Evolutionary conservation across 2,888 invertebrate genomes (phyloP).

Genomic region (Calameuta filiformis): DNA sequence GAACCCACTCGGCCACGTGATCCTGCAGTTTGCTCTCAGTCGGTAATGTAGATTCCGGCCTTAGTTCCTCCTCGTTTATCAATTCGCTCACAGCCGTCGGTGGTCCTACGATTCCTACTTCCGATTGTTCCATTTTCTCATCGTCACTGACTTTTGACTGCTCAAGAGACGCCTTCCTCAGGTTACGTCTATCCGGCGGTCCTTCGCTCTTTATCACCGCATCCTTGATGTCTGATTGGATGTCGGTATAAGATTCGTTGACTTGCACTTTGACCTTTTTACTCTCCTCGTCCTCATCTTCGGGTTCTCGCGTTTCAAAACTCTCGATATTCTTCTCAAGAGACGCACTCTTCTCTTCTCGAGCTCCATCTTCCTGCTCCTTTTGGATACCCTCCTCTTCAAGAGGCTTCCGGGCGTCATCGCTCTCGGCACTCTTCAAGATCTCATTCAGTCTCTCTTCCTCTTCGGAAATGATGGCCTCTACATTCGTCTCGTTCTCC

Average conservation of each 20-base stretch:
- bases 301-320: neutral
- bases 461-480: conserved; percentile 11
- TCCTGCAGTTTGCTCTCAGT: conserved; percentile 50
- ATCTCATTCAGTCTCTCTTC: conserved; percentile 27
- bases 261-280: conserved; percentile 8
- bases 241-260: too few species aligned
- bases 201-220: too few species aligned
- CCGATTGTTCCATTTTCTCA: conserved; percentile 27
- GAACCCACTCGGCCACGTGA: conserved; percentile 64
- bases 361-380: conserved; percentile 2
- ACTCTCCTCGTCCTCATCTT: conserved; percentile 21
- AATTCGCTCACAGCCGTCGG: conserved; percentile 54
- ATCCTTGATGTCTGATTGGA: too few species aligned
- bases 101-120: conserved; percentile 57
- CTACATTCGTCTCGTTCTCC: conserved; percentile 19
- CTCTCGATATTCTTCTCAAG: neutral
- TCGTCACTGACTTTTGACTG: too few species aligned
- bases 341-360: conserved; percentile 16
- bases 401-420: conserved; percentile 8
- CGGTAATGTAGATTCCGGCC: conserved; percentile 49
- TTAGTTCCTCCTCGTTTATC: conserved; percentile 52
- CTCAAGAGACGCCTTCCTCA: too few species aligned
- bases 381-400: conserved; percentile 9
- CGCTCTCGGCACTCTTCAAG: conserved; percentile 26
- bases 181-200: too few species aligned